Evolutionary conservation across 2,113 vertebrate genomes (phyloP).

Genomic region (Tachuris rubrigastra): DNA sequence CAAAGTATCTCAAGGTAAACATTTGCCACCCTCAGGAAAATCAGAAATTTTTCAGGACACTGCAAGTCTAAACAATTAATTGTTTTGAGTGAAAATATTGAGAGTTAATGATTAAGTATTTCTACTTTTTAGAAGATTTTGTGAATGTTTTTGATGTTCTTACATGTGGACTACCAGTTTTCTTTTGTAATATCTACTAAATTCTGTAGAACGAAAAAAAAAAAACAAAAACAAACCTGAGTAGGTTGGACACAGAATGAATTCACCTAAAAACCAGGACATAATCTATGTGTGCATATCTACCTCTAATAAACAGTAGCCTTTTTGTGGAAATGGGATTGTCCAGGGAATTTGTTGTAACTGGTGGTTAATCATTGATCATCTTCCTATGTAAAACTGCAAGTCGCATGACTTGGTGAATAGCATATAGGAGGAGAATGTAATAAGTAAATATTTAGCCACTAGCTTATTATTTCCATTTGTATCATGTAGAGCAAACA

Average conservation of each 20-base stretch:
- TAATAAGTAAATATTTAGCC: slow-evolving; percentile 58
- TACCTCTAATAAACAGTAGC: background rate
- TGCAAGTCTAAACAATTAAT: background rate
- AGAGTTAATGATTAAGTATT: background rate
- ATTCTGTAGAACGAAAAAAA: background rate
- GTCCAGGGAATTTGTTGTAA: background rate
- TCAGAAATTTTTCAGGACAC: background rate
- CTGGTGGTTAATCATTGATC: slow-evolving; percentile 60
- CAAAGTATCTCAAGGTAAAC: background rate
- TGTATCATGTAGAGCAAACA: background rate
- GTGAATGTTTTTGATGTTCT: background rate
- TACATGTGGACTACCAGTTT: accelerated
- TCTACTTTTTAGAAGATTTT: background rate
- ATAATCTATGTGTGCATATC: background rate
- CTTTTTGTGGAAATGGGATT: slow-evolving; percentile 8
- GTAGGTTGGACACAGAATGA: background rate
- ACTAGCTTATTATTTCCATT: slow-evolving; percentile 31
- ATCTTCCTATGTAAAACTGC: slow-evolving; percentile 11
- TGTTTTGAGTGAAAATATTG: background rate
- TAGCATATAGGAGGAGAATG: slow-evolving; percentile 51
- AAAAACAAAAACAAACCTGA: background rate
- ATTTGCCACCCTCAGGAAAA: background rate
- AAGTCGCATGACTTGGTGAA: background rate
- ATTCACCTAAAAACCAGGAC: background rate
- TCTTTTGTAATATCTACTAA: background rate